Evolutionary conservation across 1,140 invertebrate genomes (phyloP).

Genomic region (Bombus superbus): DNA sequence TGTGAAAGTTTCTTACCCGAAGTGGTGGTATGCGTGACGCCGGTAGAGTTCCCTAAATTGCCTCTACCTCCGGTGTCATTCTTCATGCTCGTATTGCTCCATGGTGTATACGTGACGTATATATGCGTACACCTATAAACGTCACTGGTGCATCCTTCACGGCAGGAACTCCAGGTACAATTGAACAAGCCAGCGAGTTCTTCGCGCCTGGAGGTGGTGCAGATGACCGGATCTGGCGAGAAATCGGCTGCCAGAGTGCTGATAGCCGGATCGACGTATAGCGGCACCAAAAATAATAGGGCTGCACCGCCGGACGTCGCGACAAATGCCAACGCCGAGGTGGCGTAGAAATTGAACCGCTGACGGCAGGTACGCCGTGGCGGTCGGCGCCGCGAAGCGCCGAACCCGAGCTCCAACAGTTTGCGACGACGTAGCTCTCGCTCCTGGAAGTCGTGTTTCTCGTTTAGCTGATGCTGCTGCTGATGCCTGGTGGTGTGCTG

Average conservation of each 20-base stretch:
- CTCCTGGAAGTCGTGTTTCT: slow-evolving; percentile 79
- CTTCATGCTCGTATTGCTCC: slow-evolving; percentile 68
- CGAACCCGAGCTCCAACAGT: slow-evolving; percentile 86
- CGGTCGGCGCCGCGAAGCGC: slow-evolving; percentile 83
- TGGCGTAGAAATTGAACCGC: slow-evolving; percentile 90
- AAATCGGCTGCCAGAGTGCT: slow-evolving; percentile 93
- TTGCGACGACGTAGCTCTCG: slow-evolving; percentile 88
- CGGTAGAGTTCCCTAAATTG: slow-evolving; percentile 46
- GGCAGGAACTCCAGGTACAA: slow-evolving; percentile 93
- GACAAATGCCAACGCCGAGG: slow-evolving; percentile 89
- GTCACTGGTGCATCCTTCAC: slow-evolving; percentile 94
- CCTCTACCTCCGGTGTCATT: slow-evolving; percentile 55
- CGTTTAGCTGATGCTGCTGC: slow-evolving; percentile 42
- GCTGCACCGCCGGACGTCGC: slow-evolving; percentile 92
- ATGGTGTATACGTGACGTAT: slow-evolving; percentile 89
- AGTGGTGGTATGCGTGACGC: slow-evolving; percentile 49
- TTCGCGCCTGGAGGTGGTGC: slow-evolving; percentile 89
- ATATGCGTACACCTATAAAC: slow-evolving; percentile 93
- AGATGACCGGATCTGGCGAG: slow-evolving; percentile 89
- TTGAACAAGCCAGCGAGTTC: slow-evolving; percentile 90
- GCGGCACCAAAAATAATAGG: slow-evolving; percentile 92
- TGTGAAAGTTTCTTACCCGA: slow-evolving; percentile 46
- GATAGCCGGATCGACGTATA: slow-evolving; percentile 95
- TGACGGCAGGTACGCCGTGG: slow-evolving; percentile 88
- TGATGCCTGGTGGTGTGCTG: slow-evolving; percentile 30